phyloP scores from a whole-genome alignment of 2,113 vertebrate genomes.

The Albula glossodonta region DNA sequence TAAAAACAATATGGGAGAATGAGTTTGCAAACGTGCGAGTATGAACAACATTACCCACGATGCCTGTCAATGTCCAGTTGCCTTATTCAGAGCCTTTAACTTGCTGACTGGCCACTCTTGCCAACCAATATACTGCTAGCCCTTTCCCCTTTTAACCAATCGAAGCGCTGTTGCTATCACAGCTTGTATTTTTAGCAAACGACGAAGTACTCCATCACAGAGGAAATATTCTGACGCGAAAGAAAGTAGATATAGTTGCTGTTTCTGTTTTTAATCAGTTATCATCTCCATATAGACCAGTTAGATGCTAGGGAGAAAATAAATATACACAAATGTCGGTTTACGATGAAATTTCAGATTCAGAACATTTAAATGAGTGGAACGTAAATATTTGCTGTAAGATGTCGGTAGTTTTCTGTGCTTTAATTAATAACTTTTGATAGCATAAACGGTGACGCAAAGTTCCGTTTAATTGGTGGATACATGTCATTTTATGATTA shows the following conservation, averaged over 20 bases:
- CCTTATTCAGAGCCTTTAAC: slow-evolving; percentile 11
- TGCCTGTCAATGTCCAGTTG: neutral
- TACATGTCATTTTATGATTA: neutral
- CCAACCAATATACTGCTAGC: slow-evolving; percentile 52
- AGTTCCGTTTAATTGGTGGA: neutral
- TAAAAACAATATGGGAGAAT: neutral
- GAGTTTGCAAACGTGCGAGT: neutral
- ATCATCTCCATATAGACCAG: neutral
- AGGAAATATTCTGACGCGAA: slow-evolving; percentile 57
- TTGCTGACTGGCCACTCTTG: slow-evolving; percentile 52
- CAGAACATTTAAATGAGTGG: neutral
- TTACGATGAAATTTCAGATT: neutral
- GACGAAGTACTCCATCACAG: slow-evolving; percentile 33
- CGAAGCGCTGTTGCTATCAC: slow-evolving; percentile 86
- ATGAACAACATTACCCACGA: slow-evolving; percentile 76
- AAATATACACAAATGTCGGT: neutral
- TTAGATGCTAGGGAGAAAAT: too few species aligned
- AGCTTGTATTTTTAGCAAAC: slow-evolving; percentile 87
- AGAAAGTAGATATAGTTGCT: slow-evolving; percentile 24
- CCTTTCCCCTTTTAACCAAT: slow-evolving; percentile 72
- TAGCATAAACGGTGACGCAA: neutral
- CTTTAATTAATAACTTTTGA: neutral
- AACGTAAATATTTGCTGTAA: neutral
- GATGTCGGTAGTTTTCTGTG: neutral
- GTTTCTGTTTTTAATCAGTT: neutral